Evolutionary conservation across 2,113 vertebrate species (phyloP), one percentile per base, ranked within the genome.

Genomic region (Hippolais icterina): DNA sequence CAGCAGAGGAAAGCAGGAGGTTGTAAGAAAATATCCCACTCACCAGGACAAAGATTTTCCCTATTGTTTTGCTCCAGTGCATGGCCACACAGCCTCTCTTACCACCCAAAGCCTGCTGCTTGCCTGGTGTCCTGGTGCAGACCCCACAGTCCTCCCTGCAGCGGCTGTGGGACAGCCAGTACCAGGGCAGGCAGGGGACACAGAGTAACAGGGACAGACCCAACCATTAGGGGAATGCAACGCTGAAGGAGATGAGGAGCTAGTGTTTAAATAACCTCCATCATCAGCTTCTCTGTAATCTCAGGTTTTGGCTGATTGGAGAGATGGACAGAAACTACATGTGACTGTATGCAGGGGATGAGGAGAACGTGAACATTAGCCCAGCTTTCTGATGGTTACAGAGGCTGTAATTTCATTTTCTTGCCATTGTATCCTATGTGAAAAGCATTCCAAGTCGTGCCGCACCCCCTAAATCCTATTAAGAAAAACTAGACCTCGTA

Each of bases 51-150:
- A 69, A 61, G 24, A 12, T 84, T 76, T 44, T 83, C 77, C 41
- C 35, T 63, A 6, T 52, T 71, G 19, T 82, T 84, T 90, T 24
- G 10, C 52, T 75, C 23, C 0, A 4, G 6, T 0, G 0, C 0
- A 0, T 37, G 31, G 59, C 42, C 37, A 35, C 9, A 2, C n/a
- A 46, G 65, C n/a, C 56, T 63, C 39, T 82, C n/a, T 68, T 25
- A 22, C 24, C 41, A 65, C 19, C 20, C 63, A 77, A 63, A 24
- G 20, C 35, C 53, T 81, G 57, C 37, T 39, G 83, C 52, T 47
- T 35, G 11, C 63, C 27, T 11, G 20, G 46, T 3, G 1, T 11
- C 37, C 75, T 18, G 64, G 25, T 5, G 5, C 91, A 71, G 41
- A 37, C 10, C 63, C 33, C 7, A 0, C 9, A 3, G 9, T 27